Conservation (phyloP, 2,888 invertebrate genomes). For the Bellardia bayeri region DNA sequence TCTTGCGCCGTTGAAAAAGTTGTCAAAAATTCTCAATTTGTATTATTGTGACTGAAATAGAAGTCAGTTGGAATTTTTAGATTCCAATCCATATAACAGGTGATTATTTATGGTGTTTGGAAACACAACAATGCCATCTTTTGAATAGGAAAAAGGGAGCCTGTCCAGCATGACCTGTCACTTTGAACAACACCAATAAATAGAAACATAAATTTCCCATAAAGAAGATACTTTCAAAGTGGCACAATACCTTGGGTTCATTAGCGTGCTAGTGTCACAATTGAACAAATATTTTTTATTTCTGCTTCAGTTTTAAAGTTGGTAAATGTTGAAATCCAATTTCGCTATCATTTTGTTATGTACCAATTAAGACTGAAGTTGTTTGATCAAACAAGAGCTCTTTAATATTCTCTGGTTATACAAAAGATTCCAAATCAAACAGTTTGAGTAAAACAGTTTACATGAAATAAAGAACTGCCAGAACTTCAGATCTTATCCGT, state of each 20-base stretch:
- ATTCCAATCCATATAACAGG: conserved; percentile 13
- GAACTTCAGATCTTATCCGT: too few species aligned
- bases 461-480: too few species aligned
- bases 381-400: too few species aligned
- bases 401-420: too few species aligned
- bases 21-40: conserved; percentile 27
- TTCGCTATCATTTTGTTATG: too few species aligned
- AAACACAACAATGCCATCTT: background rate
- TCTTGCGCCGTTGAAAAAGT: conserved; percentile 11
- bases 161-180: background rate
- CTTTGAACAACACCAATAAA: background rate
- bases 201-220: background rate
- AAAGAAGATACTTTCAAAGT: background rate
- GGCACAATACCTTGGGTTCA: background rate
- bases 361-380: too few species aligned
- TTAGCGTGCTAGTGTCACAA: too few species aligned
- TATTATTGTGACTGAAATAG: conserved; percentile 33
- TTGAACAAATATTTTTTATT: too few species aligned
- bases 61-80: background rate
- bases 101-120: conserved; percentile 9
- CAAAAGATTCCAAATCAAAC: too few species aligned
- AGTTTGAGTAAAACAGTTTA: too few species aligned
- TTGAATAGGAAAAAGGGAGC: background rate
- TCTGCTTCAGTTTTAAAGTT: too few species aligned
- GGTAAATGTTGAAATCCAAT: too few species aligned